Evolutionary conservation across 2,797 vertebrate genomes (phyloP).

Genomic region (Rhabdophis nuchalis): DNA sequence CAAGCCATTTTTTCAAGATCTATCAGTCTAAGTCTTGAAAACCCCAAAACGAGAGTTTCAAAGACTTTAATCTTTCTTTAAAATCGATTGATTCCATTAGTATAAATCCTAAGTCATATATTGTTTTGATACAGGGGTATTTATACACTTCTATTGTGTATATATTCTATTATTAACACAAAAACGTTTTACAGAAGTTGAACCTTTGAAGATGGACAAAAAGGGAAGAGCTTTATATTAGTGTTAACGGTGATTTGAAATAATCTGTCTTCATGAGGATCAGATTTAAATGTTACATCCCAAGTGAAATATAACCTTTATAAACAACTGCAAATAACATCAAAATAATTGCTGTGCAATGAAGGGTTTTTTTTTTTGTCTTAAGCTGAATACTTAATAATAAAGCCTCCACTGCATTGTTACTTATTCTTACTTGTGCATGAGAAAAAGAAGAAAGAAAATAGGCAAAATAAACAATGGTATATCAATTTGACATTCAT

Average conservation of each 20-base stretch:
- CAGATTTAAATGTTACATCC: neutral
- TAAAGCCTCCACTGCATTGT: neutral
- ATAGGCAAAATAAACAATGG: neutral
- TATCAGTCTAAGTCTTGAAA: no score
- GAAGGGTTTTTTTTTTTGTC: neutral
- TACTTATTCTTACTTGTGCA: neutral
- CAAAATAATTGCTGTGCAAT: neutral
- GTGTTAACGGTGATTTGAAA: neutral
- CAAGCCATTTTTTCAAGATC: no score
- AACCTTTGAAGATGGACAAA: neutral
- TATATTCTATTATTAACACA: neutral
- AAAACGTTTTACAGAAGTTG: neutral
- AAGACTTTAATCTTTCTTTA: neutral
- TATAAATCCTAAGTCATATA: neutral
- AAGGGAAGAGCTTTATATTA: neutral
- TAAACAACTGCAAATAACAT: neutral
- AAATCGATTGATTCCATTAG: neutral
- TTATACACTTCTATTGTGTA: neutral
- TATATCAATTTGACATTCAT: slow-evolving; percentile 62
- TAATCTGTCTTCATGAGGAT: neutral
- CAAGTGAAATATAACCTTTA: neutral
- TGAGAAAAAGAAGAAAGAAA: neutral
- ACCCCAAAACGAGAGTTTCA: no score
- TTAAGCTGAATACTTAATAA: neutral
- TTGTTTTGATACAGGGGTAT: neutral